Base-by-base conservation (phyloP, 2,888 invertebrate genomes). In the Podabrus alpinus region DNA sequence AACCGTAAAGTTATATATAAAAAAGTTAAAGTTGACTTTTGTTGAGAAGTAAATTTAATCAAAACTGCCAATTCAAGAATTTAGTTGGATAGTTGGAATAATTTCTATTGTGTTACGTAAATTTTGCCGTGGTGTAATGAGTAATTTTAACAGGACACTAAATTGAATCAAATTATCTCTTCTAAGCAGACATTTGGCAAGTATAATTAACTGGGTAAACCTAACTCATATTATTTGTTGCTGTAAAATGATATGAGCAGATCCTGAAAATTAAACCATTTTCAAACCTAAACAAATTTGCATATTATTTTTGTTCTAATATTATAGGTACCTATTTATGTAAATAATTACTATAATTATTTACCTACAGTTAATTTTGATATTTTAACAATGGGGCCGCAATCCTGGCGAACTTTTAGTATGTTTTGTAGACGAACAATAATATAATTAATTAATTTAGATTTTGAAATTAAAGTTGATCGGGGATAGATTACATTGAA, bases 161-260 rank as follows among this genome's bases (percentile, higher is more conserved):
- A 69, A 64, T 24, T 17, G 70, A 70, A 64, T 70, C 45, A 64
- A 70, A 70, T 70, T 70, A 70, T 70, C 70, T 70, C 64, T 17
- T 45, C 29, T 64, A 64, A 64, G 21, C 70, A 70, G 70, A 70
- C 70, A 70, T 70, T 70, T 70, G 64, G 70, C 64, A 70, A 45
- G 70, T 70, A 70, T 69, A 69, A 73, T 69, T 73, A 66, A 66
- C 69, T 69, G 66, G 68, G 68, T 62, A 64, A 69, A 45, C 66
- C 68, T 68, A 68, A 68, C 68, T 68, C 68, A 69, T 45, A 45
- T 45, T 69, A 70, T 73, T 70, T 64, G 25, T 69, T 73, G 66
- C 60, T 60, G 67, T 61, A 64, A 68, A 68, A 72, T 64, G 45
- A 68, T 68, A 60, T 72, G 45, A 72, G 67, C 66, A 67, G n/a